Conservation (phyloP, 2,888 invertebrate genomes). For the Ashinkailepas kermadecensis region DNA sequence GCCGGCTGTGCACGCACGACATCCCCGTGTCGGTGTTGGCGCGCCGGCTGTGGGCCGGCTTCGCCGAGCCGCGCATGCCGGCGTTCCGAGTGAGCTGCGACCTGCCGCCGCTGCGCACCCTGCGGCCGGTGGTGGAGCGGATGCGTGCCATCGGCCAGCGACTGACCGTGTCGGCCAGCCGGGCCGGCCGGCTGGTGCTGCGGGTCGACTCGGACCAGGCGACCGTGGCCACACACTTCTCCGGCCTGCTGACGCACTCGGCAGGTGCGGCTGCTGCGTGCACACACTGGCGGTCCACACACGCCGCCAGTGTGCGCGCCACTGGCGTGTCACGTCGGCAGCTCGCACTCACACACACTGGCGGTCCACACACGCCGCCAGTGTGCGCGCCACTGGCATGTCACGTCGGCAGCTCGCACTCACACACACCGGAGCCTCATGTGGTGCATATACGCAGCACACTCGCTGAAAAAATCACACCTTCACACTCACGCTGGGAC, state of each 20-base stretch:
- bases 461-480: no score
- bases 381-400: no score
- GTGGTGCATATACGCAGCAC: no score
- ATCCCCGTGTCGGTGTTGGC: slow-evolving; percentile 72
- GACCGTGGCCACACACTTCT: slow-evolving; percentile 10
- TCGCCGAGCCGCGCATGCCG: slow-evolving; percentile 62
- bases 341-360: no score
- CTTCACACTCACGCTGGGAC: no score
- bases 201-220: neutral
- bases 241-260: neutral
- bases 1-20: slow-evolving; percentile 69
- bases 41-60: slow-evolving; percentile 64
- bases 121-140: slow-evolving; percentile 71
- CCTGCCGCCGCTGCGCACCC: slow-evolving; percentile 65
- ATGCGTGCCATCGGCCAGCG: slow-evolving; percentile 70
- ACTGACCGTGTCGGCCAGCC: slow-evolving; percentile 63
- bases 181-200: slow-evolving; percentile 56
- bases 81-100: slow-evolving; percentile 62
- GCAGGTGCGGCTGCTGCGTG: neutral
- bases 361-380: no score
- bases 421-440: no score
- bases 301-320: no score
- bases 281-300: no score
- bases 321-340: no score
- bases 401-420: no score